Evolutionary conservation across 2,113 vertebrate species (phyloP).

Genomic region (Polypterus bichir): DNA sequence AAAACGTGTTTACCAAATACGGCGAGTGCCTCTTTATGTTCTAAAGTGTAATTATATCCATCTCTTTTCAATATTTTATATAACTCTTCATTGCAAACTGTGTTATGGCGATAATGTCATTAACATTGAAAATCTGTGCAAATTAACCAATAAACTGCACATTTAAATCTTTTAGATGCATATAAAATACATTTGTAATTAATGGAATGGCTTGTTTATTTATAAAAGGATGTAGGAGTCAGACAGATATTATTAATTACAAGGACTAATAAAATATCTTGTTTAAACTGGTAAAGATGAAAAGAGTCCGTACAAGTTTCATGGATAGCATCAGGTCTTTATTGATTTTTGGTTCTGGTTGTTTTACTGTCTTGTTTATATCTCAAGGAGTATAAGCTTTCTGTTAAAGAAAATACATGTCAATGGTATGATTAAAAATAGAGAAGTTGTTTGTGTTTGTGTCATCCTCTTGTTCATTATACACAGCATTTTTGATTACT

Average conservation of each 20-base stretch:
- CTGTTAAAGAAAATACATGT: too few species aligned
- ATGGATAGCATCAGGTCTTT: slow-evolving; percentile 2
- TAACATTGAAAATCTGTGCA: slow-evolving; percentile 56
- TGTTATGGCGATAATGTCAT: slow-evolving; percentile 34
- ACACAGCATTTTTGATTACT: too few species aligned
- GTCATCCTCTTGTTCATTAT: too few species aligned
- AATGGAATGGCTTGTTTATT: slow-evolving; percentile 46
- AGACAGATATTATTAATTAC: slow-evolving; percentile 45
- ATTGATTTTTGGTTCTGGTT: slow-evolving; percentile 7
- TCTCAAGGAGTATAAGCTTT: too few species aligned
- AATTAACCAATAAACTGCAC: slow-evolving; percentile 51
- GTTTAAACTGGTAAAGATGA: slow-evolving; percentile 30
- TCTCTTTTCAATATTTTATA: too few species aligned
- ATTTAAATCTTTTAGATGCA: slow-evolving; percentile 32
- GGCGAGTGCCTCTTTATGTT: too few species aligned
- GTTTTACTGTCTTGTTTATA: too few species aligned
- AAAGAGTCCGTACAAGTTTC: slow-evolving; percentile 4
- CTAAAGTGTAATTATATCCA: too few species aligned
- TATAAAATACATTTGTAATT: slow-evolving; percentile 38
- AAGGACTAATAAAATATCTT: slow-evolving; percentile 43
- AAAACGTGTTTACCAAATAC: too few species aligned
- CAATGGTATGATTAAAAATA: too few species aligned
- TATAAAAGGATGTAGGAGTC: slow-evolving; percentile 34
- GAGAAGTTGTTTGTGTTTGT: too few species aligned
- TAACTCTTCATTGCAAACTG: too few species aligned